These are phyloP conservation scores for Darevskia nairensis DNA, from an alignment of 2,797 vertebrate genomes.

Conservation along the genomic window DNA sequence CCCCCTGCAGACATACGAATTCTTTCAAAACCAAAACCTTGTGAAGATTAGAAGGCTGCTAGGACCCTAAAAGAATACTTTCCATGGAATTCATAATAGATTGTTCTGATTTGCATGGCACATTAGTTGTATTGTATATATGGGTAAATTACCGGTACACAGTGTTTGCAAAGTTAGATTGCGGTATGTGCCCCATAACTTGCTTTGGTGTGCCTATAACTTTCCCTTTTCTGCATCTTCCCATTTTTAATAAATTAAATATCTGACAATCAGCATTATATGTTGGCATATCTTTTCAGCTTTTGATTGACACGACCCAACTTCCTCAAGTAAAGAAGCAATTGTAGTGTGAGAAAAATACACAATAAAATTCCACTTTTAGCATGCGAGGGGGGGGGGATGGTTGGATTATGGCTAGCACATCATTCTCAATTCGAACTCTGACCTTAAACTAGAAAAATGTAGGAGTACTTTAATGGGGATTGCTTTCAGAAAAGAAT, in stretches of 20 bases:
- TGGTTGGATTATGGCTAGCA: not conserved
- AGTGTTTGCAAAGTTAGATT: constrained; percentile 36
- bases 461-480: not conserved
- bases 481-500: not conserved
- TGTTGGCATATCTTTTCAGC: constrained; percentile 18
- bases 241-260: constrained; percentile 29
- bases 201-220: constrained; percentile 11
- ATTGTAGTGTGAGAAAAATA: not conserved
- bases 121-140: constrained; percentile 29
- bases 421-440: not conserved
- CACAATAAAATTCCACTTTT: not conserved
- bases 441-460: not conserved
- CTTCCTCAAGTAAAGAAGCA: not conserved
- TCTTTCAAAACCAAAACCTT: not conserved
- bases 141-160: constrained; percentile 19
- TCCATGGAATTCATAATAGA: constrained; percentile 26
- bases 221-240: constrained; percentile 1
- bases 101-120: constrained; percentile 33
- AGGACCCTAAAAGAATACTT: not conserved
- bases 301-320: not conserved
- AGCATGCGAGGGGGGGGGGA: not conserved
- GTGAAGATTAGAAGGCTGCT: not conserved
- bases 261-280: constrained; percentile 35
- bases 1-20: not conserved
- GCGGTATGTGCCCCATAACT: constrained; percentile 12